Conservation (phyloP, 2,888 invertebrate genomes). For the Zootermopsis nevadensis region DNA sequence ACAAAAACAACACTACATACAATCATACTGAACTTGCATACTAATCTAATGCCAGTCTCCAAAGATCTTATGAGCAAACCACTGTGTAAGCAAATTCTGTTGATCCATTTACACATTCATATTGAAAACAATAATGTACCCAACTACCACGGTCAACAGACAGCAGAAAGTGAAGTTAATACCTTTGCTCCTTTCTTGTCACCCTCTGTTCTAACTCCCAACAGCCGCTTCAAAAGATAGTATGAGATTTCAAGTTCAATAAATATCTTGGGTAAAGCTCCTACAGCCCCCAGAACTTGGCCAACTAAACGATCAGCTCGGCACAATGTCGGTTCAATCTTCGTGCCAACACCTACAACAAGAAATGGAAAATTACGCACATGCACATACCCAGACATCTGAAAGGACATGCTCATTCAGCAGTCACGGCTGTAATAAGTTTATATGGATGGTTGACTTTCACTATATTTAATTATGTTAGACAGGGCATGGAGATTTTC, state of each 20-base stretch:
- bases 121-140: no score
- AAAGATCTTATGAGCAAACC: no score
- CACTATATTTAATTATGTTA: no score
- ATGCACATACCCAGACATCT: background rate
- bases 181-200: conserved; percentile 99
- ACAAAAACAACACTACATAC: background rate
- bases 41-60: no score
- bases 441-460: no score
- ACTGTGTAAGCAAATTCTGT: no score
- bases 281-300: conserved; percentile 95
- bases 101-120: no score
- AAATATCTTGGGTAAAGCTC: conserved; percentile 95
- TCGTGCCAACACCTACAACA: conserved; percentile 88
- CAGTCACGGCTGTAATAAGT: no score
- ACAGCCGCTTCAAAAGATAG: conserved; percentile 92
- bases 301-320: conserved; percentile 98
- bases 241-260: conserved; percentile 98
- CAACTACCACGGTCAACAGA: no score
- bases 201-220: conserved; percentile 98
- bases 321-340: conserved; percentile 98
- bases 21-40: background rate
- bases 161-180: conserved; percentile 33
- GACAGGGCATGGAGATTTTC: no score
- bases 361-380: no score
- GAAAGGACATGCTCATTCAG: no score